A percentile compares a stretch with the other conserved stretches of the same genome.
These are phyloP conservation scores for Centropristis striata DNA, from an alignment of 2,113 vertebrate species.

Conservation along the genomic window DNA sequence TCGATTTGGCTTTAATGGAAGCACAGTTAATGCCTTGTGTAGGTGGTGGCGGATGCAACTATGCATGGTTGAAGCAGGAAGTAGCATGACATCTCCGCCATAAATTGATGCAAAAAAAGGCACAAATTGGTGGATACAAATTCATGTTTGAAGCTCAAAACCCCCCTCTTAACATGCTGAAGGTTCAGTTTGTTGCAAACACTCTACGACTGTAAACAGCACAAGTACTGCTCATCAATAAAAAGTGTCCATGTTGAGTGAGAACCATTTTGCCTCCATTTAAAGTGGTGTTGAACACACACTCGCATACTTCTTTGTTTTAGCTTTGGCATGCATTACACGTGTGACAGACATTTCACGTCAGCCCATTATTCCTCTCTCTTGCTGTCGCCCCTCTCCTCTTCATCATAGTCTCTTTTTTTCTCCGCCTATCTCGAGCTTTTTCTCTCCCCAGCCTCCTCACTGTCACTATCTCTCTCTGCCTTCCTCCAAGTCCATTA, in stretches of 20 bases:
- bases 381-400: not conserved
- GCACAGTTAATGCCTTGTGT: too few relatives aligned
- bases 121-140: too few relatives aligned
- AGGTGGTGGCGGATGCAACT: too few relatives aligned
- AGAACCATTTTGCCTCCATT: not conserved
- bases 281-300: not conserved
- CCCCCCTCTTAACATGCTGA: too few relatives aligned
- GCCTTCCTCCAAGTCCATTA: conserved; percentile 56
- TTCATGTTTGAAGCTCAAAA: too few relatives aligned
- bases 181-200: too few relatives aligned
- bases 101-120: too few relatives aligned
- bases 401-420: conserved; percentile 1
- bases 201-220: too few relatives aligned
- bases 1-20: too few relatives aligned
- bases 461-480: conserved; percentile 16
- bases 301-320: not conserved
- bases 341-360: conserved; percentile 20
- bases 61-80: too few relatives aligned
- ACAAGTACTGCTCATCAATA: too few relatives aligned
- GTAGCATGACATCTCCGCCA: too few relatives aligned
- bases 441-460: not conserved
- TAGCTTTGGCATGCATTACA: not conserved
- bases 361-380: conserved; percentile 5
- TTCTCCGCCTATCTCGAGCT: not conserved
- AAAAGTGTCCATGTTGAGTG: not conserved